Evolutionary conservation across 2,888 invertebrate genomes (phyloP).

Genomic region (Syrphus vitripennis): DNA sequence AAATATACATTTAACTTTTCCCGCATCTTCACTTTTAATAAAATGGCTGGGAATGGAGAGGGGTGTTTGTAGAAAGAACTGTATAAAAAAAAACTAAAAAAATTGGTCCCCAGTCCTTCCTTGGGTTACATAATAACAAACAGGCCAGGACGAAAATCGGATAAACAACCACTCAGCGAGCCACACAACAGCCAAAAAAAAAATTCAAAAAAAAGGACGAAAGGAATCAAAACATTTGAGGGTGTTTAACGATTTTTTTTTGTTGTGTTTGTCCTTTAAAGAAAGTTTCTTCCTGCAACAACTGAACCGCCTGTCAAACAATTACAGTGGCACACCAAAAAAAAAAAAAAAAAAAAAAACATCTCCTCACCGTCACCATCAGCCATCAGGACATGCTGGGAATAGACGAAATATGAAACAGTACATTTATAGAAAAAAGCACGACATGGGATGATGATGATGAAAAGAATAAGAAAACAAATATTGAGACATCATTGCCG

Average conservation of each 20-base stretch:
- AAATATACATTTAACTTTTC: conserved; percentile 48
- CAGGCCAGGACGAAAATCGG: conserved; percentile 49
- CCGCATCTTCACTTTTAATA: not conserved
- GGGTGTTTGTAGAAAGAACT: not conserved
- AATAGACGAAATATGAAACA: conserved; percentile 29
- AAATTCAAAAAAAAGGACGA: conserved; percentile 21
- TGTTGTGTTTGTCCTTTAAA: conserved; percentile 6
- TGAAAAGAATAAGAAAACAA: conserved; percentile 1
- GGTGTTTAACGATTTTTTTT: conserved; percentile 62
- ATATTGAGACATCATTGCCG: conserved; percentile 62
- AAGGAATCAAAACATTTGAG: conserved; percentile 67
- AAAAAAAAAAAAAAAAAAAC: not conserved
- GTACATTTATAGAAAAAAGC: not conserved
- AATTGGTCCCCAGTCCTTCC: conserved; percentile 38
- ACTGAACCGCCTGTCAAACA: conserved; percentile 66
- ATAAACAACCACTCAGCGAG: conserved; percentile 59
- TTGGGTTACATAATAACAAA: conserved; percentile 66
- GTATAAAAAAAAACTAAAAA: conserved; percentile 5
- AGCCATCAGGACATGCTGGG: conserved; percentile 1
- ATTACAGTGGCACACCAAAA: conserved; percentile 56
- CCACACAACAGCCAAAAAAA: not conserved
- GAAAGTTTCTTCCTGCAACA: conserved; percentile 31
- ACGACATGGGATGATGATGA: not conserved
- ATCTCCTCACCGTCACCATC: not conserved
- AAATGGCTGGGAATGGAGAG: not conserved